Conservation (phyloP, 2,113 vertebrate species). For the Otus sunia region DNA sequence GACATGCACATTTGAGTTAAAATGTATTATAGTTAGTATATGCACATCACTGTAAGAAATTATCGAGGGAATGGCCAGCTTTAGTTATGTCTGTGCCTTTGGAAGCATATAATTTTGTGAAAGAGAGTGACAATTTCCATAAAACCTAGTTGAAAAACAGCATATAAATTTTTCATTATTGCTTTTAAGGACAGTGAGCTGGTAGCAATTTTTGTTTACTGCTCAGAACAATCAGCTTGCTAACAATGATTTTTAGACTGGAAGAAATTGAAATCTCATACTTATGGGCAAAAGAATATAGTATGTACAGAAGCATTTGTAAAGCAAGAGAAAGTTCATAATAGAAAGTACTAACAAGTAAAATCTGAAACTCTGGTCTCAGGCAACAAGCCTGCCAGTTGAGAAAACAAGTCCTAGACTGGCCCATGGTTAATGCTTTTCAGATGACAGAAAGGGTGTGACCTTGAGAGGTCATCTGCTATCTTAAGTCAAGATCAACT, state of each 20-base stretch:
- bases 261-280: not conserved
- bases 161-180: not conserved
- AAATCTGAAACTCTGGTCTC: not conserved
- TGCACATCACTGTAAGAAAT: not conserved
- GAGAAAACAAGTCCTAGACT: not conserved
- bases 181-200: not conserved
- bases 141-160: not conserved
- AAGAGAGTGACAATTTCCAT: not conserved
- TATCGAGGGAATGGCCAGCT: not conserved
- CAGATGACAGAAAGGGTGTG: conserved; percentile 50
- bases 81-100: not conserved
- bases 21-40: not conserved
- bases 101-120: not conserved
- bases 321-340: not conserved
- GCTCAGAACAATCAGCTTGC: not conserved
- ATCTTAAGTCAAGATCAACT: conserved; percentile 59
- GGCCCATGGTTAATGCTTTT: conserved; percentile 31
- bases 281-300: not conserved
- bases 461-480: conserved; percentile 57
- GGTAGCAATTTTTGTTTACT: not conserved
- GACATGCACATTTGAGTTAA: not conserved
- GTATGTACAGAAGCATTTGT: not conserved
- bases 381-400: not conserved
- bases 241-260: not conserved
- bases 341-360: not conserved